A percentile compares a stretch with the other conserved stretches of the same genome.
Conservation (phyloP, 2,888 invertebrate species). For the Volucella bombylans region DNA sequence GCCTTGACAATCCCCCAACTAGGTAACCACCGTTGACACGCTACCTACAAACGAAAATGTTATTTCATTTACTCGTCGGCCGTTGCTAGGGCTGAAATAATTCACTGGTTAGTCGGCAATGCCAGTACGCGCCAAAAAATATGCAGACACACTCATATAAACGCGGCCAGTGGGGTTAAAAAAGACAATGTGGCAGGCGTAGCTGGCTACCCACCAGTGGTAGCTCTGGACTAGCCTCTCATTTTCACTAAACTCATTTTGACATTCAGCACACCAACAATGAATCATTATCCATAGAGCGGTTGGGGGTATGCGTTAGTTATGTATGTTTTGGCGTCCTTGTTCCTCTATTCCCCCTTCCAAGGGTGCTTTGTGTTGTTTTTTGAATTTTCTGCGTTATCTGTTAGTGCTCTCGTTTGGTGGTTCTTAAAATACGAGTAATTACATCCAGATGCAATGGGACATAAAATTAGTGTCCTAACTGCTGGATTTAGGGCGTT, state of each 20-base stretch:
- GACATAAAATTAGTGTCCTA: conserved; percentile 39
- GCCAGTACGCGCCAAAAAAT: conserved; percentile 37
- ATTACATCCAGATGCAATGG: conserved; percentile 30
- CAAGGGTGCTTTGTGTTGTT: conserved; percentile 34
- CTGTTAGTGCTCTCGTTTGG: conserved; percentile 35
- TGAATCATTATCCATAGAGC: conserved; percentile 45
- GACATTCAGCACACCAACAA: conserved; percentile 55
- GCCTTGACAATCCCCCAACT: conserved; percentile 50
- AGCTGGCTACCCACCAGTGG: neutral
- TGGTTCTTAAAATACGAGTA: conserved; percentile 19
- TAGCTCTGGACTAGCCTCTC: conserved; percentile 26
- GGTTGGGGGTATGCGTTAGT: neutral
- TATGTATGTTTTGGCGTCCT: neutral
- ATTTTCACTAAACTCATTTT: conserved; percentile 21
- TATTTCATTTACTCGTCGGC: conserved; percentile 40
- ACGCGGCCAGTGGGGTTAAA: neutral
- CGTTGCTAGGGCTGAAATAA: neutral
- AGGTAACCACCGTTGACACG: neutral
- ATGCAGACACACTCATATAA: conserved; percentile 21
- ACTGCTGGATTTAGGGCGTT: neutral
- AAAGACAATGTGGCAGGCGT: conserved; percentile 25
- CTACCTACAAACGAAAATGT: neutral
- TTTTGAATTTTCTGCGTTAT: conserved; percentile 1
- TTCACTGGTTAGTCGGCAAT: conserved; percentile 24
- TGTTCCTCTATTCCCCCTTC: neutral